Base-by-base conservation (phyloP, 2,888 invertebrate genomes). In the Pollenia griseotomentosa region DNA sequence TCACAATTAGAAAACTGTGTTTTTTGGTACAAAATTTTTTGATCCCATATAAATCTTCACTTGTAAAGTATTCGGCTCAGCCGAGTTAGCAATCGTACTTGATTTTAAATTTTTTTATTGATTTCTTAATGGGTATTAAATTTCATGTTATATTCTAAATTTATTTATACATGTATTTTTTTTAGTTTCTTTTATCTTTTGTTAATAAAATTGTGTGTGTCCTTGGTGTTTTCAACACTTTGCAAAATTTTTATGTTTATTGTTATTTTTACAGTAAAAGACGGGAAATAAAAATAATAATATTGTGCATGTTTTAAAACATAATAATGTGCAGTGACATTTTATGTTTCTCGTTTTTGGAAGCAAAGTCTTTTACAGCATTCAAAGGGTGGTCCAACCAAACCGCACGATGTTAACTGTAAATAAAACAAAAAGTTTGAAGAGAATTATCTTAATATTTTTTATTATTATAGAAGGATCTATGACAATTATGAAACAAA, bases 291-390 rank as follows among this genome's bases (percentile, higher is more conserved):
- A 12, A 55, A 55, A 16, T 33, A 33, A 23, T 59, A 12, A 33
- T 33, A 19, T 14, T 33, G 11, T 23, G 11, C 16, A 3, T 57
- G 10, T 57, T 23, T 23, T 0, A 57, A 57, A 10, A 23, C 11
- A 23, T 57, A 57, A 57, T 11, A 57, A 57, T 57, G 23, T 23
- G 57, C 23, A 57, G 57, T 57, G 23, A 23, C 57, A 57, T 57
- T 55, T 55, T 10, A 19, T 19, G 16, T 57, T 23, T 57, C 10
- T 23, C 11, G 11, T 23, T 57, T 9, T 55, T 57, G 14, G 11
- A 23, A n/a, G 23, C 23, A 33, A 33, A 33, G 33, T 57, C 11
- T 57, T 57, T 33, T 33, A 33, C 33, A 33, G 33, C 33, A 33
- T 33, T 33, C 2, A 33, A 19, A 19, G 19, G 19, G 19, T 19